Conservation (phyloP, 2,888 invertebrate species). For the Parthenolecanium corni region DNA sequence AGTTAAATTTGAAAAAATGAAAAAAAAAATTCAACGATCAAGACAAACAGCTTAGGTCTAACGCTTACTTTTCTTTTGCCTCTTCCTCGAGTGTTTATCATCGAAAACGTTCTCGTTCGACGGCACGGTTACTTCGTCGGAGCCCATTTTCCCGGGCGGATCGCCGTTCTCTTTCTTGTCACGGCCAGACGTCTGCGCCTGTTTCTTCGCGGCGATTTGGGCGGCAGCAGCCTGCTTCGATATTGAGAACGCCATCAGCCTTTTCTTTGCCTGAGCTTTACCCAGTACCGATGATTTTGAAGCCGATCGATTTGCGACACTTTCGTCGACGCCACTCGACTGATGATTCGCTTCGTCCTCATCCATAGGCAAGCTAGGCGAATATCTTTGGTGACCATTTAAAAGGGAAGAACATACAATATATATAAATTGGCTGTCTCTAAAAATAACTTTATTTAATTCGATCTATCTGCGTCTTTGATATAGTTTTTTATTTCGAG, state of each 20-base stretch:
- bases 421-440: too few species aligned
- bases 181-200: background rate
- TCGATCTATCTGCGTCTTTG: too few species aligned
- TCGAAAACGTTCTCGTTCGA: constrained; percentile 6
- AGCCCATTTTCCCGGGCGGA: background rate
- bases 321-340: background rate
- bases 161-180: constrained; percentile 14
- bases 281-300: constrained; percentile 29
- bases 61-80: background rate
- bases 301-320: background rate
- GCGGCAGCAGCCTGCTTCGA: constrained; percentile 29
- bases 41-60: too few species aligned
- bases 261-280: constrained; percentile 32
- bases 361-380: constrained; percentile 26
- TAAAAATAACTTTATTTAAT: too few species aligned
- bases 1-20: too few species aligned
- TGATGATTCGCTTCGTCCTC: constrained; percentile 23
- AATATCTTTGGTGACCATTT: constrained; percentile 7
- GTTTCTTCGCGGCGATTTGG: constrained; percentile 22
- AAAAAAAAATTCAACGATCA: too few species aligned
- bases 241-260: constrained; percentile 32
- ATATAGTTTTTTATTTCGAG: too few species aligned
- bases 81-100: constrained; percentile 16
- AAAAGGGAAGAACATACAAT: too few species aligned
- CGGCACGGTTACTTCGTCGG: background rate